Evolutionary conservation across 2,113 vertebrate species (phyloP).

Genomic region (Siniperca knerii): DNA sequence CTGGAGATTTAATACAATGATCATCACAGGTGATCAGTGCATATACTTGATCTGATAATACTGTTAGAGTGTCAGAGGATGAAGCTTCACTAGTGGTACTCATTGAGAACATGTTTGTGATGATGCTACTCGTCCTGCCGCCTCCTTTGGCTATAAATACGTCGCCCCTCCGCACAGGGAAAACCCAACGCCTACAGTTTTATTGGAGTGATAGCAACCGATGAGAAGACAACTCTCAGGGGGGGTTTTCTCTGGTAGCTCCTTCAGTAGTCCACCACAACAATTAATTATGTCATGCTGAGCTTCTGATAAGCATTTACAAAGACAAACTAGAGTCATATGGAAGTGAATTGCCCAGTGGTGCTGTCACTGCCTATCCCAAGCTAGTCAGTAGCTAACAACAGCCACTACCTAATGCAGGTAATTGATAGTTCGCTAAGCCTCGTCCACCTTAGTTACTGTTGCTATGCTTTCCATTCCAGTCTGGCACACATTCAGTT

Average conservation of each 20-base stretch:
- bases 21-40: neutral
- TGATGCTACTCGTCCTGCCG: neutral
- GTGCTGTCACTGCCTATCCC: neutral
- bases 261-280: neutral
- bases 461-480: neutral
- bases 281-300: slow-evolving; percentile 1
- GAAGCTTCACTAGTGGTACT: neutral
- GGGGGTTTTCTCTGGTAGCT: neutral
- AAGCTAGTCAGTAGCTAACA: neutral
- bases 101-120: slow-evolving; percentile 17
- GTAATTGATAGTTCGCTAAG: neutral
- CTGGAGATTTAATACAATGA: neutral
- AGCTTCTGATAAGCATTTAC: neutral
- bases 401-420: neutral
- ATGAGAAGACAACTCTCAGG: slow-evolving; percentile 1
- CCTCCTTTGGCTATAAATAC: slow-evolving; percentile 37
- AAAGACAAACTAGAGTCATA: neutral
- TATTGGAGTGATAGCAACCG: neutral
- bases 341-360: neutral
- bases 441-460: too few species aligned
- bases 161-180: neutral
- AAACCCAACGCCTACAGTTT: slow-evolving; percentile 15
- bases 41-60: neutral
- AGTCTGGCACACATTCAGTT: neutral
- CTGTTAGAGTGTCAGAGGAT: neutral